These are phyloP conservation scores for Copidosoma floridanum DNA, from an alignment of 1,140 invertebrate species.

Conservation along the genomic window DNA sequence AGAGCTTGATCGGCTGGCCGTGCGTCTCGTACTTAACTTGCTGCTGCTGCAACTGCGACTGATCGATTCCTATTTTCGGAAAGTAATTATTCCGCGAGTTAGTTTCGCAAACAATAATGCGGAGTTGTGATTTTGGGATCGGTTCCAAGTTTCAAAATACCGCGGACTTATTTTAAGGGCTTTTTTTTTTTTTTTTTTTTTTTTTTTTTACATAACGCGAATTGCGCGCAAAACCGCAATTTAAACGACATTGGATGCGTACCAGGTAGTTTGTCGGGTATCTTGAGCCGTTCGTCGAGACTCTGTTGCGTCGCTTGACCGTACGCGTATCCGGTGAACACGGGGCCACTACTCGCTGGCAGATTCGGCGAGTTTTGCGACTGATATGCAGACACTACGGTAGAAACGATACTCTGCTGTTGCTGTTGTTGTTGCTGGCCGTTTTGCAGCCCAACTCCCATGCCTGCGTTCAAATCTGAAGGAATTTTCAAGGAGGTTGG, in stretches of 20 bases:
- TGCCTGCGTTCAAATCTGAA: neutral
- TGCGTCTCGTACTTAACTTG: slow-evolving; percentile 35
- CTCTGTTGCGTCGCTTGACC: neutral
- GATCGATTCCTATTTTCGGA: slow-evolving; percentile 11
- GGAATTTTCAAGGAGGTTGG: too few relatives aligned
- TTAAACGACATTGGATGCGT: neutral
- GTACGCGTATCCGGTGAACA: slow-evolving; percentile 2
- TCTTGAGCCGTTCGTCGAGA: slow-evolving; percentile 19
- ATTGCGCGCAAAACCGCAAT: too few relatives aligned
- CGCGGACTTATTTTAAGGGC: too few relatives aligned
- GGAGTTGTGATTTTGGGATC: too few relatives aligned
- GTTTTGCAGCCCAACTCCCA: slow-evolving; percentile 3
- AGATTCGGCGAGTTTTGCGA: slow-evolving; percentile 36
- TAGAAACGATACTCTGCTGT: slow-evolving; percentile 17
- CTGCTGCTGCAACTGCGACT: slow-evolving; percentile 29
- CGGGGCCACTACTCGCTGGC: neutral
- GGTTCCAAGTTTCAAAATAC: too few relatives aligned
- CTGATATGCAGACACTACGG: slow-evolving; percentile 29
- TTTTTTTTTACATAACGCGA: too few relatives aligned
- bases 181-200: too few relatives aligned
- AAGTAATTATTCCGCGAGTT: neutral
- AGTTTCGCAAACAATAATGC: too few relatives aligned
- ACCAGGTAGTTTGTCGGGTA: slow-evolving; percentile 19
- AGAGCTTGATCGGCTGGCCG: slow-evolving; percentile 32
- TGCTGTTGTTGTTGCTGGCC: slow-evolving; percentile 28